Conservation (phyloP, 2,888 invertebrate genomes). For the Cryptus armator region DNA sequence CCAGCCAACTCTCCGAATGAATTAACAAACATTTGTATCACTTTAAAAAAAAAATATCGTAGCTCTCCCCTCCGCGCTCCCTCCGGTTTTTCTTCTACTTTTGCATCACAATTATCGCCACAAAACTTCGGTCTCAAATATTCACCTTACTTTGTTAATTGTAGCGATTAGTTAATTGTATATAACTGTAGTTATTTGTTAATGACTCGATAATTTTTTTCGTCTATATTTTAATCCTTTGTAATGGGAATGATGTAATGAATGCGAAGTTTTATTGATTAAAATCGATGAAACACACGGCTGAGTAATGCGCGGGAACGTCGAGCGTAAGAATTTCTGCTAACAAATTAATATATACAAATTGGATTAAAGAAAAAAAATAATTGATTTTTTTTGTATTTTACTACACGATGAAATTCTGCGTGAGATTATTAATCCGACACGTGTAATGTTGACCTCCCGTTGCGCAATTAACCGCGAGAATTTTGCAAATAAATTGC, state of each 20-base stretch:
- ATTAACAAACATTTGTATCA: neutral
- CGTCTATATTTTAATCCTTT: neutral
- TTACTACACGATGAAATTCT: neutral
- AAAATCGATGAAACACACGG: neutral
- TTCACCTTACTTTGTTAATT: conserved; percentile 64
- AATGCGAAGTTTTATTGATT: neutral
- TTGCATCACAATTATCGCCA: neutral
- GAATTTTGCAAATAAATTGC: neutral
- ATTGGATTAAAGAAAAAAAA: neutral
- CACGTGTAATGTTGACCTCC: neutral
- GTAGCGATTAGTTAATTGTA: conserved; percentile 23
- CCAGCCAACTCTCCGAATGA: neutral
- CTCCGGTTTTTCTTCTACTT: neutral
- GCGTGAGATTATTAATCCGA: neutral
- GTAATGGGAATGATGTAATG: neutral
- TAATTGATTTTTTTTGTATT: neutral
- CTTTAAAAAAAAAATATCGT: neutral
- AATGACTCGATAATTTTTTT: neutral
- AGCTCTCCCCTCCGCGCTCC: neutral
- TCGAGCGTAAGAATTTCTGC: neutral
- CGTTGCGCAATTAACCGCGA: neutral
- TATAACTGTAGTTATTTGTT: conserved; percentile 6
- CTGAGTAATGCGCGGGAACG: neutral
- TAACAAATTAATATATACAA: neutral
- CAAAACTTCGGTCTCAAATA: conserved; percentile 38